Conservation (phyloP, 2,113 vertebrate genomes). For the Acinonyx jubatus region DNA sequence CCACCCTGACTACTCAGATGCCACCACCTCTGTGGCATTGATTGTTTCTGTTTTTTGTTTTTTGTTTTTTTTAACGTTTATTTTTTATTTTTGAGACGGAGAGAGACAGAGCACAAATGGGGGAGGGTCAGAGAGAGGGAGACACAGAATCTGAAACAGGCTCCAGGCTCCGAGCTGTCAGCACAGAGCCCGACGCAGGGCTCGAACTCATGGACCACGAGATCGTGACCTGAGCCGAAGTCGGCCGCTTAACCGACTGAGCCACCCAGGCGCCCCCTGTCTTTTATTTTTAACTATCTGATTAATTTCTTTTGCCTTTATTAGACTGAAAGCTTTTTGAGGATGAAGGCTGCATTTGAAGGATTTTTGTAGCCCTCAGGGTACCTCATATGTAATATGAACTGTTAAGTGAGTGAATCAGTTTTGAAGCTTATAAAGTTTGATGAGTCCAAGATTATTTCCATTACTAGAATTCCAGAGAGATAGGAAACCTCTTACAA, state of each 20-base stretch:
- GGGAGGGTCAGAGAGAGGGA: no score
- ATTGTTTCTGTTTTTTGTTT: neutral
- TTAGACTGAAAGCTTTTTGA: neutral
- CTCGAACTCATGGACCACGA: no score
- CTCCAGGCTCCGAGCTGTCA: no score
- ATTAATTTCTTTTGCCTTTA: neutral
- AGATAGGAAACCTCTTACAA: neutral
- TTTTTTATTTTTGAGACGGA: no score
- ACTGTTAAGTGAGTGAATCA: neutral
- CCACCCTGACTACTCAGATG: neutral
- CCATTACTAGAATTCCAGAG: conserved; percentile 4
- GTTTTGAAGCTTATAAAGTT: neutral
- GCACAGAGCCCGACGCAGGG: no score
- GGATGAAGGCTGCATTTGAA: neutral
- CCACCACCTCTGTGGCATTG: neutral
- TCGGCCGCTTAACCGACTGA: no score
- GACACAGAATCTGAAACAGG: no score
- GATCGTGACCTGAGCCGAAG: no score
- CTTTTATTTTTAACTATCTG: neutral
- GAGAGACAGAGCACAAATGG: no score
- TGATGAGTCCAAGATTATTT: neutral
- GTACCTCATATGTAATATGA: neutral
- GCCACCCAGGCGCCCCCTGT: neutral
- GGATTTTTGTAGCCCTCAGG: neutral
- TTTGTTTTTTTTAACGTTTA: neutral